Conservation (phyloP, 2,797 vertebrate species). For the Todus mexicanus region DNA sequence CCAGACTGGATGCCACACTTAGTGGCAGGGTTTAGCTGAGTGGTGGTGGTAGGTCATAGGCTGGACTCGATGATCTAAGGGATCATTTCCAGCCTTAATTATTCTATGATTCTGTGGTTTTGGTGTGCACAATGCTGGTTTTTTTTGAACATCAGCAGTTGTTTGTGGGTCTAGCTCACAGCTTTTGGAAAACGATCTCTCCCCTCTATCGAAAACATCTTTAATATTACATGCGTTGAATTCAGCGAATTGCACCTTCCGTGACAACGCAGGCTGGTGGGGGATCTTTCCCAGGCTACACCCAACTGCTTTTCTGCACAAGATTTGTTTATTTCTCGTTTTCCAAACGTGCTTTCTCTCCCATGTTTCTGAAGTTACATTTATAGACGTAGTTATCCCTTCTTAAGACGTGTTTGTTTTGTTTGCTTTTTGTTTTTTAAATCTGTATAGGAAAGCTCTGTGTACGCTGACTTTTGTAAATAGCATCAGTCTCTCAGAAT, state of each 20-base stretch:
- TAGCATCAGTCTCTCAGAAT: neutral
- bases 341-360: neutral
- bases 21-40: too few species aligned
- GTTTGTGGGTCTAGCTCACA: constrained; percentile 14
- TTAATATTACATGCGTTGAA: neutral
- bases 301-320: neutral
- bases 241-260: neutral
- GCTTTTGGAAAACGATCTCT: neutral
- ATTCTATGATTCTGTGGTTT: too few species aligned
- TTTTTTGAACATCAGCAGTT: constrained; percentile 18
- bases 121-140: too few species aligned
- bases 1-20: too few species aligned
- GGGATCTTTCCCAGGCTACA: neutral
- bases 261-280: neutral
- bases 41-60: too few species aligned
- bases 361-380: neutral
- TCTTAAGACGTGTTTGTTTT: neutral
- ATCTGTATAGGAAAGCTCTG: neutral
- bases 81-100: too few species aligned
- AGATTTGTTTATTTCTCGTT: neutral
- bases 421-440: neutral
- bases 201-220: neutral
- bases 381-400: neutral
- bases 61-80: too few species aligned
- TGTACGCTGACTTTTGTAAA: neutral